Evolutionary conservation across 1,140 invertebrate species (phyloP).

Genomic region (Drosophila guanche): DNA sequence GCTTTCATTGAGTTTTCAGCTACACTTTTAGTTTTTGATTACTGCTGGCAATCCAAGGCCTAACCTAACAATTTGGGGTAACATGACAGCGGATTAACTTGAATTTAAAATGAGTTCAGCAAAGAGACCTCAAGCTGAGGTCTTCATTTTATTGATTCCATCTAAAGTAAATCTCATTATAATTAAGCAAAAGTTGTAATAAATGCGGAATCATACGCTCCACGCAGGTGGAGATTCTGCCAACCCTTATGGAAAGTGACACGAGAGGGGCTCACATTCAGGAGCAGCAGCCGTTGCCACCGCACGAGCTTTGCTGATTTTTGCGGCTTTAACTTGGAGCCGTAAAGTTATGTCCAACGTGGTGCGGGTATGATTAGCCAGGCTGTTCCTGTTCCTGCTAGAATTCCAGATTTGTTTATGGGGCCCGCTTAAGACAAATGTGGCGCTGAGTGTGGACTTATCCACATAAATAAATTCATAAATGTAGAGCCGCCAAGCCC

Average conservation of each 20-base stretch:
- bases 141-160: constrained; percentile 27
- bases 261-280: background rate
- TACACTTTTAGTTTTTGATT: background rate
- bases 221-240: constrained; percentile 46
- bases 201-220: constrained; percentile 59
- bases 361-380: no score
- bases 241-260: constrained; percentile 32
- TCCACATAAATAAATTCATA: background rate
- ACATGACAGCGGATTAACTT: no score
- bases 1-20: background rate
- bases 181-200: constrained; percentile 74
- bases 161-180: constrained; percentile 53
- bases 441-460: constrained; percentile 4
- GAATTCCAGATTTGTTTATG: constrained; percentile 39
- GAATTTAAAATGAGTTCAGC: constrained; percentile 15
- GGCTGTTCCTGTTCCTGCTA: no score
- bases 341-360: constrained; percentile 44
- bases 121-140: constrained; percentile 22
- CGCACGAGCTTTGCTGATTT: constrained; percentile 66
- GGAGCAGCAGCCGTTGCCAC: background rate
- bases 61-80: no score
- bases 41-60: constrained; percentile 37
- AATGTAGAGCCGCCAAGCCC: no score
- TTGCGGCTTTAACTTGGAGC: constrained; percentile 66
- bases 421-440: constrained; percentile 49